These are phyloP conservation scores for Enteromius afrohamiltoni DNA, from an alignment of 2,797 vertebrate species.

Conservation along the genomic window DNA sequence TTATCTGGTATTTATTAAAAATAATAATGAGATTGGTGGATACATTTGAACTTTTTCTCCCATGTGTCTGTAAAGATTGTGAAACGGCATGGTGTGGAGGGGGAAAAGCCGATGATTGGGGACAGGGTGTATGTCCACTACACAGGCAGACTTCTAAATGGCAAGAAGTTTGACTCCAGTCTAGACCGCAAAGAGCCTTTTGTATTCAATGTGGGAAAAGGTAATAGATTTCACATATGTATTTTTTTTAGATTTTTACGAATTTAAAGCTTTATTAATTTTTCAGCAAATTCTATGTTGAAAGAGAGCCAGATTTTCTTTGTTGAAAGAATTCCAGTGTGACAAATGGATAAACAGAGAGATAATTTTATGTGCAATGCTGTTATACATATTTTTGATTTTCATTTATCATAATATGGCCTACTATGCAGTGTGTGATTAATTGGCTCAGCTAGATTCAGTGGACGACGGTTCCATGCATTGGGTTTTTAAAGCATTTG, in stretches of 20 bases:
- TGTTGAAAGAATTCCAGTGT: not conserved
- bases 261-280: no score
- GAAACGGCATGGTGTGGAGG: constrained; percentile 79
- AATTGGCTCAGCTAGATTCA: not conserved
- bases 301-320: not conserved
- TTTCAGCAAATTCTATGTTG: not conserved
- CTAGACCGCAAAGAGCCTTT: constrained; percentile 89
- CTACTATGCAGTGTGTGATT: not conserved
- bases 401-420: not conserved
- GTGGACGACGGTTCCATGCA: not conserved
- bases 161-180: constrained; percentile 94
- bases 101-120: constrained; percentile 90
- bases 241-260: not conserved
- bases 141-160: constrained; percentile 88
- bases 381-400: not conserved
- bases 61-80: constrained; percentile 79
- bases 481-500: not conserved
- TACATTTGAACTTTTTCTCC: constrained; percentile 14
- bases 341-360: not conserved
- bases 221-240: constrained; percentile 70
- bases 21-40: not conserved
- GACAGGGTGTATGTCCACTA: constrained; percentile 95
- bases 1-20: constrained; percentile 2
- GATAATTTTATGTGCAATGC: not conserved
- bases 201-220: constrained; percentile 91